These are phyloP conservation scores for Dendrocopos noguchii DNA, from an alignment of 2,113 vertebrate species.

Conservation along the genomic window DNA sequence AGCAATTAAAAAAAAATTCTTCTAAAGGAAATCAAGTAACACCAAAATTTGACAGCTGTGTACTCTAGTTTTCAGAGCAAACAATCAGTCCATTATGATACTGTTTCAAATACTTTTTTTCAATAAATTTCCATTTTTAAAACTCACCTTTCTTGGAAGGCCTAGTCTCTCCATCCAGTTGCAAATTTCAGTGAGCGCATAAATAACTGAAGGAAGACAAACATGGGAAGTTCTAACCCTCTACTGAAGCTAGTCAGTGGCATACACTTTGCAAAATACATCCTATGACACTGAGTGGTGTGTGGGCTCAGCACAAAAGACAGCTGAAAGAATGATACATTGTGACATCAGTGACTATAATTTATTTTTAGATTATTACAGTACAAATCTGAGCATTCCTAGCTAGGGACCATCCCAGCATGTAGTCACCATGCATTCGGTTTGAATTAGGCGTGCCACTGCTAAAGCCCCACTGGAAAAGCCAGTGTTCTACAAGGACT, in stretches of 20 bases:
- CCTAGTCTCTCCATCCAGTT: neutral
- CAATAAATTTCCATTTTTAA: neutral
- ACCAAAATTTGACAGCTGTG: neutral
- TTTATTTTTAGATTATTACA: conserved; percentile 57
- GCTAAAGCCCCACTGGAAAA: neutral
- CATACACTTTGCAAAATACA: neutral
- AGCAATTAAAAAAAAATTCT: neutral
- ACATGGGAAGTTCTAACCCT: neutral
- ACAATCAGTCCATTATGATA: neutral
- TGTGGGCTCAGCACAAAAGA: conserved; percentile 22
- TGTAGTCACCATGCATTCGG: neutral
- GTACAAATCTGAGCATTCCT: conserved; percentile 37
- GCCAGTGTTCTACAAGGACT: neutral
- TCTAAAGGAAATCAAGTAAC: neutral
- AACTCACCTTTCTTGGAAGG: neutral
- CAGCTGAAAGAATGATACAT: conserved; percentile 12
- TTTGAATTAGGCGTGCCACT: neutral
- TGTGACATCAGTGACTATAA: conserved; percentile 31
- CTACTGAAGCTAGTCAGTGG: neutral
- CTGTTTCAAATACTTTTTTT: neutral
- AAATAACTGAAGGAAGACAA: conserved; percentile 31
- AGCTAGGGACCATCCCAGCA: neutral
- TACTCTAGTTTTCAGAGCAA: neutral
- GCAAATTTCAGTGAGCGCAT: neutral
- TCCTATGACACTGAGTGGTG: conserved; percentile 2